Conservation (phyloP, 1,140 invertebrate species). For the Drosophila grimshawi region DNA sequence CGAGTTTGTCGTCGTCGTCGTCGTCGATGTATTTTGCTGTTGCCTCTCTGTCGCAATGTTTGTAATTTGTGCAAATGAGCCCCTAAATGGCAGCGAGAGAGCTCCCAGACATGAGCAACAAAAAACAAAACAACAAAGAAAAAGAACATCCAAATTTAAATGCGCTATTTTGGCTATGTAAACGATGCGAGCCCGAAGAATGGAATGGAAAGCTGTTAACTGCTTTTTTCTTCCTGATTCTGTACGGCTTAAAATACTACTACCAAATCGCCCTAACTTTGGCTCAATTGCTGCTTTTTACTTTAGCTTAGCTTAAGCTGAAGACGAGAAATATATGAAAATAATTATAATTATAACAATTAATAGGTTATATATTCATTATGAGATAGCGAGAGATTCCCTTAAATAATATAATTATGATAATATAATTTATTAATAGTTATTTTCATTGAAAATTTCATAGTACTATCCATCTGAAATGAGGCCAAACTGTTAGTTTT, state of each 20-base stretch:
- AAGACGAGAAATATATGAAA: no score
- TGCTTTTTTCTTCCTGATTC: conserved; percentile 29
- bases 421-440: no score
- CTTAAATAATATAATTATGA: no score
- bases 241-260: conserved; percentile 24
- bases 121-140: conserved; percentile 8
- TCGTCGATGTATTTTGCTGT: conserved; percentile 39
- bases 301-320: background rate
- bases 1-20: conserved; percentile 25
- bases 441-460: background rate
- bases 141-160: conserved; percentile 55
- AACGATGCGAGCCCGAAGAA: conserved; percentile 40
- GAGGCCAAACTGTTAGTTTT: conserved; percentile 1
- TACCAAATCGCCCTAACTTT: conserved; percentile 40
- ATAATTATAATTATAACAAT: no score
- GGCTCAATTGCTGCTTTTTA: conserved; percentile 11
- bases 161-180: conserved; percentile 66
- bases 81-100: conserved; percentile 68
- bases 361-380: no score
- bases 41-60: conserved; percentile 67
- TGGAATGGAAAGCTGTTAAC: conserved; percentile 70
- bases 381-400: no score
- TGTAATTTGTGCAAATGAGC: conserved; percentile 82
- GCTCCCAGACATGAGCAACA: conserved; percentile 25
- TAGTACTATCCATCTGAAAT: no score